Evolutionary conservation across 2,113 vertebrate genomes (phyloP).

Genomic region (Oreochromis tanganicae): DNA sequence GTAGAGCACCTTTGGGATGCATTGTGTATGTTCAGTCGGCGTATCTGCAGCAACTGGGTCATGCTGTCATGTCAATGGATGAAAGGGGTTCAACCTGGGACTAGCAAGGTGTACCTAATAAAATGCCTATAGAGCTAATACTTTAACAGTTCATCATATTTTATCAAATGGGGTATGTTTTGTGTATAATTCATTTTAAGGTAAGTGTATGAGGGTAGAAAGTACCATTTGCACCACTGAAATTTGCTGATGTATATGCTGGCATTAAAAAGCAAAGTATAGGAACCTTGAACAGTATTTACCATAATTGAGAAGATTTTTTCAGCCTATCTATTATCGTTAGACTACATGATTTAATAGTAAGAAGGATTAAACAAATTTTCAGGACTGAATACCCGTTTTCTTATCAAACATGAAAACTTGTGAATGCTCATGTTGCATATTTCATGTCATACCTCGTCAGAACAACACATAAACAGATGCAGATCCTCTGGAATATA

Average conservation of each 20-base stretch:
- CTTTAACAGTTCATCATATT: neutral
- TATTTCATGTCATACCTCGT: neutral
- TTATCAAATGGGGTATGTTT: neutral
- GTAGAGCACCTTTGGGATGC: neutral
- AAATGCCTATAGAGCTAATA: neutral
- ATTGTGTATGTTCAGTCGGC: neutral
- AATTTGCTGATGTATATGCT: neutral
- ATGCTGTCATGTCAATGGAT: neutral
- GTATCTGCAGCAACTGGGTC: neutral
- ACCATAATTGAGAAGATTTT: neutral
- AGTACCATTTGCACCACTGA: neutral
- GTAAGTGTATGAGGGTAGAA: neutral
- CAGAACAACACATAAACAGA: neutral
- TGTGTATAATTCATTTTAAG: neutral
- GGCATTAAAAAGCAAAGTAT: neutral
- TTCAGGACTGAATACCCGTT: neutral
- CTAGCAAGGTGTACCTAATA: neutral
- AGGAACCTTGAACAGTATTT: neutral
- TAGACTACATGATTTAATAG: neutral
- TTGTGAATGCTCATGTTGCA: neutral
- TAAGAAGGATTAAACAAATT: neutral
- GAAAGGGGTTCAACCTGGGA: neutral
- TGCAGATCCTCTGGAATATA: conserved; percentile 49
- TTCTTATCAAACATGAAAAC: neutral
- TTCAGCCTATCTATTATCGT: neutral